Conservation (phyloP, 2,113 vertebrate species). For the Boleophthalmus pectinirostris region DNA sequence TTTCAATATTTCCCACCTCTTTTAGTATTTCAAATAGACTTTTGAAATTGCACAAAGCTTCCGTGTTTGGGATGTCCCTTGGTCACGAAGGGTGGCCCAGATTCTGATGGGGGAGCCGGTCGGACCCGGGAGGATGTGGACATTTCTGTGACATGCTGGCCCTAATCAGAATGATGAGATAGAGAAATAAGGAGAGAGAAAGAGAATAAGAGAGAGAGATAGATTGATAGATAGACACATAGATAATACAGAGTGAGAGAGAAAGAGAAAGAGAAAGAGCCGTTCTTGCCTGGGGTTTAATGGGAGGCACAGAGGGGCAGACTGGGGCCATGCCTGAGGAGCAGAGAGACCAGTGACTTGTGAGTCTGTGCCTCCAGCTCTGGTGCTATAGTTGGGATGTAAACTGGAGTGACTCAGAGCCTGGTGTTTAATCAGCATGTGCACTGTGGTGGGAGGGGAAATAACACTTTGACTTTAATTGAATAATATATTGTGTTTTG, state of each 20-base stretch:
- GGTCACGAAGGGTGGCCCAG: conserved; percentile 28
- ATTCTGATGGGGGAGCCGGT: conserved; percentile 26
- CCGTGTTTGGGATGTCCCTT: conserved; percentile 31
- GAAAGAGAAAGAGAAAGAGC: conserved; percentile 3
- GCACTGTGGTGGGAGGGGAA: neutral
- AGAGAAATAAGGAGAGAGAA: neutral
- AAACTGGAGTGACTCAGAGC: neutral
- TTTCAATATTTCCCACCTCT: too few relatives aligned
- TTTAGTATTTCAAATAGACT: neutral
- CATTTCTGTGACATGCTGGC: conserved; percentile 52
- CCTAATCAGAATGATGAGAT: conserved; percentile 59
- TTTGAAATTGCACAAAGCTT: neutral
- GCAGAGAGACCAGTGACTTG: neutral
- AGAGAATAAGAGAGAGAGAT: too few relatives aligned
- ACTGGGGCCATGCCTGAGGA: conserved; percentile 42
- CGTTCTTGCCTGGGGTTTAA: conserved; percentile 28
- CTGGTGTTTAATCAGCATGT: neutral
- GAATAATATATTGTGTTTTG: neutral
- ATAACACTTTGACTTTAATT: neutral
- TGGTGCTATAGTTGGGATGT: neutral
- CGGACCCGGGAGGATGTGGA: conserved; percentile 32
- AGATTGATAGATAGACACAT: too few relatives aligned
- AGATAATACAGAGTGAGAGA: neutral
- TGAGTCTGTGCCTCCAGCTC: neutral
- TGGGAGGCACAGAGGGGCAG: conserved; percentile 37